These are phyloP conservation scores for Cephus pygmeus DNA, from an alignment of 2,888 invertebrate species.

Conservation along the genomic window DNA sequence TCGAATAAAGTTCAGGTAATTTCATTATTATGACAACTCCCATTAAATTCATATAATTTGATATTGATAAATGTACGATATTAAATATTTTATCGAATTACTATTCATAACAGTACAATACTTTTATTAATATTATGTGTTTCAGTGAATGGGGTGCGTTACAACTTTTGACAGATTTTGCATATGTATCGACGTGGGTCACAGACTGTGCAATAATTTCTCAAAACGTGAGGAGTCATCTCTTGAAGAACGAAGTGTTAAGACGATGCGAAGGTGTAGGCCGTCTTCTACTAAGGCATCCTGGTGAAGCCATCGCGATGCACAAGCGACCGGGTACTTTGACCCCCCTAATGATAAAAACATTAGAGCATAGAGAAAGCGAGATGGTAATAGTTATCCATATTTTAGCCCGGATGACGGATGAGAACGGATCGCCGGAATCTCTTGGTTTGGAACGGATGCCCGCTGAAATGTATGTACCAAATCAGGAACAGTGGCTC, in stretches of 20 bases:
- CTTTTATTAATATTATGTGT: not conserved
- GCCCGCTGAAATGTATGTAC: conserved; percentile 94
- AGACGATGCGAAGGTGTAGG: conserved; percentile 89
- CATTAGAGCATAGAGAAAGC: not conserved
- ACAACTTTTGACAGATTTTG: conserved; percentile 85
- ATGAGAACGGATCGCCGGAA: conserved; percentile 56
- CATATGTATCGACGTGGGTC: conserved; percentile 82
- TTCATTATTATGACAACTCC: not conserved
- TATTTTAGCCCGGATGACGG: conserved; percentile 45
- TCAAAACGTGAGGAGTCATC: conserved; percentile 64
- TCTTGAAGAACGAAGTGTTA: conserved; percentile 68
- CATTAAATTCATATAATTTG: not conserved
- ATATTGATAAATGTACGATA: not conserved
- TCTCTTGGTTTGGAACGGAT: conserved; percentile 71
- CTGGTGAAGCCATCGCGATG: conserved; percentile 87
- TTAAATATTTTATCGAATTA: not conserved
- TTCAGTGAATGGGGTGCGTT: conserved; percentile 78
- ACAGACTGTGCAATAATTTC: conserved; percentile 71
- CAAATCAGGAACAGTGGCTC: conserved; percentile 91
- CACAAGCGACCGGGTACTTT: conserved; percentile 44
- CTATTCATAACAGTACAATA: not conserved
- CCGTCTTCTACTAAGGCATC: conserved; percentile 80
- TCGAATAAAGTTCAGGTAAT: conserved; percentile 80
- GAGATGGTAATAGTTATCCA: not conserved
- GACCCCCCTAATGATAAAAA: not conserved